Evolutionary conservation across 2,888 invertebrate species (phyloP), one percentile per base, ranked within the genome.

Genomic region (Trileptium ribeirensis): DNA sequence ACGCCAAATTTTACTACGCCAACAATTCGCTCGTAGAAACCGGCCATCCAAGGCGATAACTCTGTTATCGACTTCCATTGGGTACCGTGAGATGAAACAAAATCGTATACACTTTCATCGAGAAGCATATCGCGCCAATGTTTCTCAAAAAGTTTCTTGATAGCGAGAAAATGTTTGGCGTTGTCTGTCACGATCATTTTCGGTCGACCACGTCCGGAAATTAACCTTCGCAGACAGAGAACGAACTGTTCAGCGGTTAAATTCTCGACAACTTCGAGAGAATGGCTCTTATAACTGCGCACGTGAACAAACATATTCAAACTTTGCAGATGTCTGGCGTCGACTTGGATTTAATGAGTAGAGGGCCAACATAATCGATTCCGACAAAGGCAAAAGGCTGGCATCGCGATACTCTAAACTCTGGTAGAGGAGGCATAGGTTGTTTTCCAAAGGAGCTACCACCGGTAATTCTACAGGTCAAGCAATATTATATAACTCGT

Each of bases 171-270:
- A 82, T 89, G 89, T 0, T 87, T 86, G 0, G 88, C 89, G 81
- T 89, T 89, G 80, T 90, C 89, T 34, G 86, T 86, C 74, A 86
- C 88, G 0, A 89, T 86, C 1, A 85, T 83, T 8, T 74, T 82
- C 0, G 88, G 87, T 38, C 86, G 81, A 2, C 89, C 87, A 51
- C 8, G 24, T 15, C 8, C 24, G 51, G 51, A 8, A 24, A n/a
- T 15, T 34, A 89, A 89, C 74, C 88, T 80, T 67, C 87, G 79
- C 3, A 89, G 81, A 3, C 86, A 85, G 67, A 84, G 82, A 2
- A 89, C 33, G 81, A 89, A 89, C 29, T 83, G 82, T 2, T 84
- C 80, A 0, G 88, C 86, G 1, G 85, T 85, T n/a, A 89, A 81
- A 2, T 86, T 84, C 0, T 36, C 37, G 19, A 81, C 81, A 24